Evolutionary conservation across 2,797 vertebrate species (phyloP).

Genomic region (Acropternis orthonyx): DNA sequence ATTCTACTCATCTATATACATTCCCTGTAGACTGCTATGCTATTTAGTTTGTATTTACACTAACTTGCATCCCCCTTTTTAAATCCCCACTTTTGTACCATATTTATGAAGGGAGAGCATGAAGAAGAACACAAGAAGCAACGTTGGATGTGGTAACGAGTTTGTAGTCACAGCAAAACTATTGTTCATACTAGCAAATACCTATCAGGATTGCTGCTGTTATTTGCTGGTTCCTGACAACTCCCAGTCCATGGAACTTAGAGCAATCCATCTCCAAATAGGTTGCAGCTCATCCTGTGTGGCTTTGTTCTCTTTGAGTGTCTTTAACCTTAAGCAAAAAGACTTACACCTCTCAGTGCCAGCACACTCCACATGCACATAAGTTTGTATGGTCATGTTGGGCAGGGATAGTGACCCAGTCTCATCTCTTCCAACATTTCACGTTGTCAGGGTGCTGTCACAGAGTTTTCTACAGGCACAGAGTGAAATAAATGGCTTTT

Average conservation of each 20-base stretch:
- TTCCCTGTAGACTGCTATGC: background rate
- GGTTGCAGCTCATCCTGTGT: background rate
- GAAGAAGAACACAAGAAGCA: background rate
- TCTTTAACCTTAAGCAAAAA: background rate
- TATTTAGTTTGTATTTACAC: background rate
- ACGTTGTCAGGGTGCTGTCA: background rate
- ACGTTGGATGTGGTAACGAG: background rate
- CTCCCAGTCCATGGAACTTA: background rate
- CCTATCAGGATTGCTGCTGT: background rate
- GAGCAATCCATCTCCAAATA: background rate
- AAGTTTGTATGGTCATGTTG: background rate
- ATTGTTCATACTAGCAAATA: background rate
- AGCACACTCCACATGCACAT: accelerated
- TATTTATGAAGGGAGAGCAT: background rate
- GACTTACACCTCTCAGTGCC: background rate
- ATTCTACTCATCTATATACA: background rate
- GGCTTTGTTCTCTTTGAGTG: background rate
- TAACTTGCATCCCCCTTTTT: background rate
- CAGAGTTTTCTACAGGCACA: background rate
- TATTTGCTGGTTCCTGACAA: background rate
- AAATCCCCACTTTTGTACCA: background rate
- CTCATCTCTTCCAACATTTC: background rate
- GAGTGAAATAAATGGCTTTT: background rate
- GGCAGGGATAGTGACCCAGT: background rate
- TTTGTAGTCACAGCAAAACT: background rate